Base-by-base conservation (phyloP, 2,888 invertebrate genomes). In the Galeruca laticollis region DNA sequence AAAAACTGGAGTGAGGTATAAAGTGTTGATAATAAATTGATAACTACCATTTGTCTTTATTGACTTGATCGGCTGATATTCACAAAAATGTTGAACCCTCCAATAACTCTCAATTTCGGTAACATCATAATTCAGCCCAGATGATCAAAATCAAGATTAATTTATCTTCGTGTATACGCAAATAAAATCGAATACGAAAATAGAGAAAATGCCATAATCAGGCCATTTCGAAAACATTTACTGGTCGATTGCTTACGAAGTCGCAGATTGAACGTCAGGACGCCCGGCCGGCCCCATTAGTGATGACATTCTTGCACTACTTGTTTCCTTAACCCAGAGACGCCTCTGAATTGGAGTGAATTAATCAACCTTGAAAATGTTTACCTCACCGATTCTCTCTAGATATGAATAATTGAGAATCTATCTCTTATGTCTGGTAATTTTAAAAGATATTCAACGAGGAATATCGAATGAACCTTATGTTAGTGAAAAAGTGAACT, bases 241-340 rank as follows among this genome's bases (percentile, higher is more conserved):
- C 74, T 75, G 75, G 74, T 76, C 74, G 76, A 77, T 76, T 77
- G 74, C 72, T 64, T 72, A 66, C 64, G 73, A 31, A 64, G 75
- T 73, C 65, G 60, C 52, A 59, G 70, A 66, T 67, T 67, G 70
- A 64, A 61, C 71, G 68, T 68, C 74, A 60, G 69, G 69, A 72
- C 68, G 74, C 49, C 75, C 35, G 52, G 51, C 49, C 20, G 49
- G n/a, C 15, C 52, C 61, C 51, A 75, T 77, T 80, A 79, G 79
- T 78, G 78, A 80, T 77, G 76, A 78, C 75, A 77, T 78, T 80
- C 80, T 81, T 81, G 82, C 82, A 81, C 78, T 76, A 75, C 71
- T 74, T 75, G 62, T 69, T 61, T 61, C 66, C 68, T 62, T 70
- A 66, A 69, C 21, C 26, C 52, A 26, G 52, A 15, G 21, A 13